Evolutionary conservation across 2,888 invertebrate genomes (phyloP).

Genomic region (Epinotia brunnichana): DNA sequence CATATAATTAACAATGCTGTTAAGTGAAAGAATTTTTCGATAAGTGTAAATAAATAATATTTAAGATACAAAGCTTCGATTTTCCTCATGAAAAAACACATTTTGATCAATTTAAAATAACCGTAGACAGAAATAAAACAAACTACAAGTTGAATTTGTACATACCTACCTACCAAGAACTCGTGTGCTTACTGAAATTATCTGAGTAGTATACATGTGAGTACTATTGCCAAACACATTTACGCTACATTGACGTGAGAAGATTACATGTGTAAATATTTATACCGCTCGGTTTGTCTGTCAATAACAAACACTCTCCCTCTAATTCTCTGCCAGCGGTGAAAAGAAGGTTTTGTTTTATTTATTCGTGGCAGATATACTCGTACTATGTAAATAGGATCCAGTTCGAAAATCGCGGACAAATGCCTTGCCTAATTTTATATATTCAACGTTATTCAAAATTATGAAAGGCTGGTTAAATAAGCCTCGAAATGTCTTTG

Average conservation of each 20-base stretch:
- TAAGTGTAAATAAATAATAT: too few species aligned
- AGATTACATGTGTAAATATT: slow-evolving; percentile 42
- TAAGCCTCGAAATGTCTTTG: background rate
- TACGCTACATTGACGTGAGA: slow-evolving; percentile 36
- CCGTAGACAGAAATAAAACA: too few species aligned
- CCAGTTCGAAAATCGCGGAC: background rate
- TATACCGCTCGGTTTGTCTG: slow-evolving; percentile 33
- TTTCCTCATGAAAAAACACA: too few species aligned
- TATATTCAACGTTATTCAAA: background rate
- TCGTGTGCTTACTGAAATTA: slow-evolving; percentile 19
- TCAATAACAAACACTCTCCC: slow-evolving; percentile 30
- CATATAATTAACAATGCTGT: too few species aligned
- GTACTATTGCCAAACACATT: slow-evolving; percentile 31
- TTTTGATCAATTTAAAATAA: too few species aligned
- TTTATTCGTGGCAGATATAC: slow-evolving; percentile 16
- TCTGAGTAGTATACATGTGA: slow-evolving; percentile 4
- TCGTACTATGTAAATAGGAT: slow-evolving; percentile 18
- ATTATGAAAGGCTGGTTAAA: background rate
- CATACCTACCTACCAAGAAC: background rate
- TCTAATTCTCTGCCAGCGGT: slow-evolving; percentile 20
- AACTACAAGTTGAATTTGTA: too few species aligned
- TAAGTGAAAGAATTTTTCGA: too few species aligned
- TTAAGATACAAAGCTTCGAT: too few species aligned
- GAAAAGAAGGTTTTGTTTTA: slow-evolving; percentile 15
- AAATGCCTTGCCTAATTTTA: background rate